Conservation (phyloP, 2,797 vertebrate genomes). For the Alca torda region DNA sequence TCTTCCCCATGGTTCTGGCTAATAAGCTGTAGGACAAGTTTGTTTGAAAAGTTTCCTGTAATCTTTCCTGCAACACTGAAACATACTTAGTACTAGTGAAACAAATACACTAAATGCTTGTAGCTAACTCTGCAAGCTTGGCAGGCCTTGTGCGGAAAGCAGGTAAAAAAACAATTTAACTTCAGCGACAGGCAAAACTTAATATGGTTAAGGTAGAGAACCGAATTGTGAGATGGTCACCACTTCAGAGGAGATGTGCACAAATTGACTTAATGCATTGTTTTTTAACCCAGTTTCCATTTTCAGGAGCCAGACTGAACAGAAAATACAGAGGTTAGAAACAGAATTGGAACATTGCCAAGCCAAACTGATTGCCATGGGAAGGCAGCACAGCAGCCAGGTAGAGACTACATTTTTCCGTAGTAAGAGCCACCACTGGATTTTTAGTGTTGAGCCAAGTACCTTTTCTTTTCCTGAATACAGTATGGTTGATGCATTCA, state of each 20-base stretch:
- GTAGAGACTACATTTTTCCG: neutral
- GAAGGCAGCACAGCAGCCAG: slow-evolving; percentile 65
- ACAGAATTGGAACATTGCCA: slow-evolving; percentile 74
- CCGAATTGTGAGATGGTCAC: neutral
- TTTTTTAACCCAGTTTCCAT: neutral
- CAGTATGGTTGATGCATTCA: neutral
- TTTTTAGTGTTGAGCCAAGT: neutral
- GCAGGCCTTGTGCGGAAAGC: neutral
- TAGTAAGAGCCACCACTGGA: neutral
- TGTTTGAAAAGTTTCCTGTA: neutral
- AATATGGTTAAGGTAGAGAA: neutral
- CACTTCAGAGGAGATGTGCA: neutral
- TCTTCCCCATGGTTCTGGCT: neutral
- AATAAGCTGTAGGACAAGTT: neutral
- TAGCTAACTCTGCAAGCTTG: neutral
- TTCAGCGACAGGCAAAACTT: neutral
- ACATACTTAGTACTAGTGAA: neutral
- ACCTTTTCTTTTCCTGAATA: neutral
- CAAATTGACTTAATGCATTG: neutral
- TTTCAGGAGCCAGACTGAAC: slow-evolving; percentile 67
- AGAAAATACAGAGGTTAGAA: slow-evolving; percentile 72
- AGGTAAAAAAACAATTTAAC: neutral
- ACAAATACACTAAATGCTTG: neutral
- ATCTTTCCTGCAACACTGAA: neutral
- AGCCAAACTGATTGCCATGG: slow-evolving; percentile 52